A percentile compares a stretch with the other conserved stretches of the same genome.
These are phyloP conservation scores for Ecliptopera silaceata DNA, from an alignment of 2,888 invertebrate species.

Conservation along the genomic window DNA sequence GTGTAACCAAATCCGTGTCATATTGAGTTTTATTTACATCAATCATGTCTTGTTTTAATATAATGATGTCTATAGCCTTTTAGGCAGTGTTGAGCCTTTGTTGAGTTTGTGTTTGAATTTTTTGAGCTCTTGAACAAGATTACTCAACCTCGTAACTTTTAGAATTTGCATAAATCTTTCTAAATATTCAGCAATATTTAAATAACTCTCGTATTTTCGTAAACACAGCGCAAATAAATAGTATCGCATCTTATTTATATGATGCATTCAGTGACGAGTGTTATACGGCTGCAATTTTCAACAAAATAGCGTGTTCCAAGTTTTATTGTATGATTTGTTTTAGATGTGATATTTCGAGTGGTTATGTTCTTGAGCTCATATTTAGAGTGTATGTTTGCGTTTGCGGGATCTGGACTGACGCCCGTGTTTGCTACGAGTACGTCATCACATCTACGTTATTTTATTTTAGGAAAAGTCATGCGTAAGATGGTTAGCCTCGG, in stretches of 20 bases:
- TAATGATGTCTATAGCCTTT: conserved; percentile 49
- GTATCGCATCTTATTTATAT: conserved; percentile 20
- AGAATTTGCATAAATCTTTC: conserved; percentile 6
- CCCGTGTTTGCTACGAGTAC: conserved; percentile 53
- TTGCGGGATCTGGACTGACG: conserved; percentile 61
- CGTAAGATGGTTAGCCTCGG: too few species aligned
- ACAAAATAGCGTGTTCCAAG: neutral
- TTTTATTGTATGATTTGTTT: conserved; percentile 5
- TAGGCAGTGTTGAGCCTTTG: conserved; percentile 56
- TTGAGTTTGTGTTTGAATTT: conserved; percentile 60
- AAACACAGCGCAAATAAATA: conserved; percentile 11
- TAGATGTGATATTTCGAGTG: conserved; percentile 33
- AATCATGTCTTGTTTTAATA: conserved; percentile 45
- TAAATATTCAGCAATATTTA: conserved; percentile 24
- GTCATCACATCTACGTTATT: conserved; percentile 35
- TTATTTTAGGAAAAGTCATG: neutral
- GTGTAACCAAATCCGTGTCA: conserved; percentile 46
- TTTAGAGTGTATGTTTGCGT: conserved; percentile 59
- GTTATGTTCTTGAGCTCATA: conserved; percentile 56
- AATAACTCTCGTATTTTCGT: conserved; percentile 21
- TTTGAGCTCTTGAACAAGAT: conserved; percentile 56
- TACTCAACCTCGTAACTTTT: conserved; percentile 31
- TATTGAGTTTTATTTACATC: conserved; percentile 40
- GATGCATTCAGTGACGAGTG: conserved; percentile 3
- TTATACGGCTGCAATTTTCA: conserved; percentile 14